phyloP scores from a whole-genome alignment of 2,797 vertebrate species.

The Protosalanx chinensis region DNA sequence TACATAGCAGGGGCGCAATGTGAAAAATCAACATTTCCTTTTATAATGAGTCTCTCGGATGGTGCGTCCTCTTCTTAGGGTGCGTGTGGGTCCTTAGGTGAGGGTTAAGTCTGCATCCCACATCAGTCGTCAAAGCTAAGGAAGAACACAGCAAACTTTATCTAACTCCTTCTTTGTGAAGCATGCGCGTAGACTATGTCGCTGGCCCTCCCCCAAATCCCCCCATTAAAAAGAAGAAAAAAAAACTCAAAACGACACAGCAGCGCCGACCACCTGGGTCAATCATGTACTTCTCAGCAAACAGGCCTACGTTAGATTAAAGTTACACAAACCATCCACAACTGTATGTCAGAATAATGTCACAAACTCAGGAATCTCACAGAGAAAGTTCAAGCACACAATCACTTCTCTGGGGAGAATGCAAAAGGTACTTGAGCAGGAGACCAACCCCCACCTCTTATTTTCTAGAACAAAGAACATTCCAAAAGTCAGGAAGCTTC shows the following conservation, averaged over 20 bases:
- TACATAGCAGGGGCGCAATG: slow-evolving; percentile 48
- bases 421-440: neutral
- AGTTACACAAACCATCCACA: neutral
- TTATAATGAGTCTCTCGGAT: neutral
- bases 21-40: slow-evolving; percentile 40
- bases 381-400: neutral
- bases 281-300: too few species aligned
- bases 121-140: neutral
- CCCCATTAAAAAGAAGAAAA: neutral
- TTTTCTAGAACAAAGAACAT: slow-evolving; percentile 32
- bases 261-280: too few species aligned
- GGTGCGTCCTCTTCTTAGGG: neutral
- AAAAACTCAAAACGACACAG: too few species aligned
- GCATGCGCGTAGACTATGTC: slow-evolving; percentile 31
- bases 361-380: neutral
- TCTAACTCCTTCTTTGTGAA: neutral
- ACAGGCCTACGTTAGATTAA: neutral
- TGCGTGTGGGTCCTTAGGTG: neutral
- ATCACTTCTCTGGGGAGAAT: slow-evolving; percentile 12
- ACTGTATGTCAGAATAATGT: neutral
- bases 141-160: slow-evolving; percentile 8
- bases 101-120: neutral
- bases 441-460: slow-evolving; percentile 25
- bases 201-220: slow-evolving; percentile 31
- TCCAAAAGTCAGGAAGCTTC: slow-evolving; percentile 16